These are phyloP conservation scores for Temnothorax ravouxi DNA, from an alignment of 2,888 invertebrate genomes.

Conservation along the genomic window DNA sequence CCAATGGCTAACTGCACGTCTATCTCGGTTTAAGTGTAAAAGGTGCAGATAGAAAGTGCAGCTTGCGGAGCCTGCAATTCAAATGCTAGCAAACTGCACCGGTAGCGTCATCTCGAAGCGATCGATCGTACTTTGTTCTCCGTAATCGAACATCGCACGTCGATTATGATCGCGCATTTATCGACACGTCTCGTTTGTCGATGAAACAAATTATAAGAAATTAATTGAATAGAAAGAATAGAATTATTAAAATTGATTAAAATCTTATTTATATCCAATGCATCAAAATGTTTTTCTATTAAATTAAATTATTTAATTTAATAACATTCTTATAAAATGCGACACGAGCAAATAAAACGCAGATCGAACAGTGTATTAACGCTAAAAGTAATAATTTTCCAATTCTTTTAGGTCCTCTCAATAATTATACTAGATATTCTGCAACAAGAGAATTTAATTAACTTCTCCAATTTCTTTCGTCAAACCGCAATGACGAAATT, in stretches of 20 bases:
- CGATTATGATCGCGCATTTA: not conserved
- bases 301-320: not conserved
- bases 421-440: no score
- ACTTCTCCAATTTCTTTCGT: no score
- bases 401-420: not conserved
- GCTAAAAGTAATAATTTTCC: not conserved
- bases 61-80: no score
- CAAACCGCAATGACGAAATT: not conserved
- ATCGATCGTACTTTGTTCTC: not conserved
- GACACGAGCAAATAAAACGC: not conserved
- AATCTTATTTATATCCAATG: no score
- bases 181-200: not conserved
- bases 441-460: no score
- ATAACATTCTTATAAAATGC: not conserved
- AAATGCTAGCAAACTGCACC: not conserved
- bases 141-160: not conserved
- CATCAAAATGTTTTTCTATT: not conserved
- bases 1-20: no score
- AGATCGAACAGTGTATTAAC: not conserved
- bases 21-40: no score
- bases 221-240: not conserved
- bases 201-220: not conserved
- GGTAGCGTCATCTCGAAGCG: not conserved
- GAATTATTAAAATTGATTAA: no score
- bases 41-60: no score